A percentile compares a stretch with the other conserved stretches of the same genome.
Conservation (phyloP, 2,113 vertebrate species). For the Menura novaehollandiae region DNA sequence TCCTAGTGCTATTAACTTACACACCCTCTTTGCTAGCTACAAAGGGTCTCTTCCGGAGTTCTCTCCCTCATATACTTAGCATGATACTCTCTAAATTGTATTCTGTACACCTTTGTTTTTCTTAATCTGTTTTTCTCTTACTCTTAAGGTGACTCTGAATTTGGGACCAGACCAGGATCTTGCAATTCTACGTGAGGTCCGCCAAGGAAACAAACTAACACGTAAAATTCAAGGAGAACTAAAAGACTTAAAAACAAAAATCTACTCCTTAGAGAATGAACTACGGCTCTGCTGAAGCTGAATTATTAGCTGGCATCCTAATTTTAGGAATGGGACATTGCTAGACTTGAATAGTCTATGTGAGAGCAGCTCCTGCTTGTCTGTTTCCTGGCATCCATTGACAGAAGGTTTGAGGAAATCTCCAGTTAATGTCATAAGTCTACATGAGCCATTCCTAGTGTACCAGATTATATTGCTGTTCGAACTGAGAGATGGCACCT, state of each 20-base stretch:
- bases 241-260: slow-evolving; percentile 86
- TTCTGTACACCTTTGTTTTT: background rate
- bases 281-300: slow-evolving; percentile 78
- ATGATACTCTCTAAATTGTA: background rate
- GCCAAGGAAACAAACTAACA: slow-evolving; percentile 81
- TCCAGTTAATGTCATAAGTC: background rate
- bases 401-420: background rate
- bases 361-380: background rate
- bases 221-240: slow-evolving; percentile 88
- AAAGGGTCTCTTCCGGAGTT: background rate
- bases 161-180: slow-evolving; percentile 87
- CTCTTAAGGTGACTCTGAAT: slow-evolving; percentile 78
- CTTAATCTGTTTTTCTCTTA: background rate
- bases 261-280: slow-evolving; percentile 88
- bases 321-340: background rate
- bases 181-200: slow-evolving; percentile 85
- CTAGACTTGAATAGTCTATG: background rate
- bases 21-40: background rate
- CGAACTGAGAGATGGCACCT: background rate
- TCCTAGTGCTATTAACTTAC: background rate
- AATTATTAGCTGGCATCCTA: background rate
- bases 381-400: background rate
- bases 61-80: background rate
- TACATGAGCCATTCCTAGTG: background rate
- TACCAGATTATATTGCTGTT: background rate